Base-by-base conservation (phyloP, 64 coral and sea anemone genomes). In the Montipora foliosa region DNA sequence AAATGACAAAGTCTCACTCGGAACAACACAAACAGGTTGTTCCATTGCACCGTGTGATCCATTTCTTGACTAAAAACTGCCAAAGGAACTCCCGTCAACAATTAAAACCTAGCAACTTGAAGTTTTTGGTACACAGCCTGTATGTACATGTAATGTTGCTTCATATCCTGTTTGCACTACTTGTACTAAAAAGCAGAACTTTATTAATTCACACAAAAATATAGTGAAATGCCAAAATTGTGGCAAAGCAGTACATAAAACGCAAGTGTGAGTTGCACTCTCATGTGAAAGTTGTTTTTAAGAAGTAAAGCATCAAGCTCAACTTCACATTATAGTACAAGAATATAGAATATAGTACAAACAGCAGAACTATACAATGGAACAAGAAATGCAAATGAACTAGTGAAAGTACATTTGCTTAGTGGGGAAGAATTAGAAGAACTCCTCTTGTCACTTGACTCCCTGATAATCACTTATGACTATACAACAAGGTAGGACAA, bases 21-120 rank as follows among this genome's bases (percentile, higher is more conserved):
- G 75, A 14, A 90, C 88, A 79, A 80, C 88, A 37, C 88, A 90
- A 68, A 78, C 48, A 64, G 76, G 76, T 61, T 90, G 88, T 68
- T 66, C 61, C n/a, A 90, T 90, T 22, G 64, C 47, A 90, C 76
- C 57, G 1, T 79, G 55, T 37, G 44, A 64, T 14, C 88, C 88
- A 48, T 66, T 90, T 22, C 52, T 25, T 10, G 78, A 90, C 77
- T 49, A 79, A 44, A 44, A 79, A 58, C 76, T 77, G 29, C 77
- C 88, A 90, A 52, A 37, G 49, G 76, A 90, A 80, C 64, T 79
- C 16, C 76, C 76, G 59, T 46, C 10, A 58, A 79, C 75, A 48
- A 49, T 80, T 9, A 22, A 59, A 68, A 90, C 76, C 47, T 44
- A 52, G 20, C 73, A 37, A 60, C 78, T 90, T 15, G 19, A 19